phyloP scores from a whole-genome alignment of 1,140 invertebrate species.

The Micrasema minimum region DNA sequence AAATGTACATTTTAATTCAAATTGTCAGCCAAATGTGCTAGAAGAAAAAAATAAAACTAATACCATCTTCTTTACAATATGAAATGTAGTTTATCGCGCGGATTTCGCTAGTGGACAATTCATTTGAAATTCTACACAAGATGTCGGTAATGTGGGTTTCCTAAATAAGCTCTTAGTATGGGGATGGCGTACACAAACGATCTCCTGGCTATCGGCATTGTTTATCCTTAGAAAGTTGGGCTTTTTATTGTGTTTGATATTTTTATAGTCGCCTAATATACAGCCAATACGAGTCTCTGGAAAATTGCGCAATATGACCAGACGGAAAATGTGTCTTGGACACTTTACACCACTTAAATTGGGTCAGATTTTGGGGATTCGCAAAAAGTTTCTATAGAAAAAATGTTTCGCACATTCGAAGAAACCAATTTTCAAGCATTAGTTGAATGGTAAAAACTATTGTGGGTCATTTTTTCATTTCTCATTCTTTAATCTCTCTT shows the following conservation, averaged over 20 bases:
- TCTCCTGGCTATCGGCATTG: slow-evolving; percentile 35
- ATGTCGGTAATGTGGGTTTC: slow-evolving; percentile 12
- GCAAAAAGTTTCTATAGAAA: no score
- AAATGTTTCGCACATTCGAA: no score
- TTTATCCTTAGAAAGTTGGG: slow-evolving; percentile 42
- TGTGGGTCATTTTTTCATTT: no score
- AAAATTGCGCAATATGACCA: slow-evolving; percentile 16
- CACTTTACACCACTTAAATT: slow-evolving; percentile 31
- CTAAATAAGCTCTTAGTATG: slow-evolving; percentile 41
- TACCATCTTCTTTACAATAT: not conserved
- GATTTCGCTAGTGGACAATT: slow-evolving; percentile 5
- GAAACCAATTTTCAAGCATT: no score
- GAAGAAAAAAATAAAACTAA: no score
- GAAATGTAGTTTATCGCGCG: slow-evolving; percentile 9
- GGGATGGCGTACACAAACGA: slow-evolving; percentile 34
- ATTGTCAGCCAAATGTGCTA: no score
- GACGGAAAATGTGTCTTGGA: not conserved
- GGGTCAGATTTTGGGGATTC: not conserved
- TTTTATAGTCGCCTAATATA: slow-evolving; percentile 39
- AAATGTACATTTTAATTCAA: no score
- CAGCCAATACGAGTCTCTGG: slow-evolving; percentile 22
- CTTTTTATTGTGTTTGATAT: slow-evolving; percentile 34
- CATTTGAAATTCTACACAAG: slow-evolving; percentile 29
- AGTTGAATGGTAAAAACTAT: no score
- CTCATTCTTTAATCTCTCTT: no score